Base-by-base conservation (phyloP, 2,797 vertebrate genomes). In the Calcarius lapponicus region DNA sequence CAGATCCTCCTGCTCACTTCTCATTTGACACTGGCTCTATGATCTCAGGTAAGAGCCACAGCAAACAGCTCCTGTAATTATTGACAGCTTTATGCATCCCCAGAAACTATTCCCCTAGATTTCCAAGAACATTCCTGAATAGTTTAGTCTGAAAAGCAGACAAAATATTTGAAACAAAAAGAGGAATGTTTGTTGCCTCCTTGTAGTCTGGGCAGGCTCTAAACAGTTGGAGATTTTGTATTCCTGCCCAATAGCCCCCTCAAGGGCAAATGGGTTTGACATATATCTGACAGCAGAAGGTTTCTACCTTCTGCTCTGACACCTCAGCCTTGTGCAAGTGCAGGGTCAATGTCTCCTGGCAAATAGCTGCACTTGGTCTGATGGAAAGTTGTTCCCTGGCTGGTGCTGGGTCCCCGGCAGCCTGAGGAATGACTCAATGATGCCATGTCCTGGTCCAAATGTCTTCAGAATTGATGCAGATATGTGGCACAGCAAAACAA, bases 31-130 rank as follows among this genome's bases (percentile, higher is more conserved):
- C 26, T 34, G 26, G 45, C 26, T 76, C 70, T 71, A 56, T 50
- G 47, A 40, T 45, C 58, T 92, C 61, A 61, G 48, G 10, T 76
- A 87, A 93, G 45, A 87, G 38, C 66, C 74, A 81, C 60, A 70
- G 62, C 71, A 86, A 88, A 89, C n/a, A 90, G 24, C 24, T 87
- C 50, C 69, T 93, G 61, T 50, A 92, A 81, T 91, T 92, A 89
- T 17, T 75, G 76, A 22, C 47, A 62, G 31, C 38, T 64, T 93
- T 80, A 79, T 61, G 45, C 6, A 13, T 60, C 60, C 69, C 34
- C 50, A 91, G 54, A 81, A 81, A 83, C 19, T 79, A 71, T 38
- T 67, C 32, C 31, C 6, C 48, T 3, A 2, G 36, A 57, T 76
- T 75, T 85, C 78, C 65, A 82, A 86, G 79, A 92, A 67, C 29